phyloP scores from a whole-genome alignment of 2,797 vertebrate genomes.

The Ispidina picta region DNA sequence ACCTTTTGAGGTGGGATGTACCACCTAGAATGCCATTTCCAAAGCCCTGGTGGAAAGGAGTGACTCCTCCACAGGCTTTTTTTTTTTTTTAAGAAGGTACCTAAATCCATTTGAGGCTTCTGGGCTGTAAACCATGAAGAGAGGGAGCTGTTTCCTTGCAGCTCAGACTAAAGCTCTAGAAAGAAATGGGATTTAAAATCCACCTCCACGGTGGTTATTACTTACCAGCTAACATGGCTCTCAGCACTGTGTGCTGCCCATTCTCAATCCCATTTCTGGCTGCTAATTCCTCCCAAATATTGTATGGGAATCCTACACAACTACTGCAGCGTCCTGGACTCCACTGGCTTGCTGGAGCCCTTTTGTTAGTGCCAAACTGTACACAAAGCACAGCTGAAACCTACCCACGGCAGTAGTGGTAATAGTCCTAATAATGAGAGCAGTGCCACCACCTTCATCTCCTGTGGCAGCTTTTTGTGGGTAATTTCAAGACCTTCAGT shows the following conservation, averaged over 20 bases:
- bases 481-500: slow-evolving; percentile 23
- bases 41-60: background rate
- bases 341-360: background rate
- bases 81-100: background rate
- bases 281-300: background rate
- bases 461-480: background rate
- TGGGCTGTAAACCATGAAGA: background rate
- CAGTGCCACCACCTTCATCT: background rate
- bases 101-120: background rate
- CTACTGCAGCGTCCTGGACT: background rate
- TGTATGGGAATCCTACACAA: background rate
- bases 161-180: background rate
- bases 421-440: background rate
- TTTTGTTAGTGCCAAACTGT: slow-evolving; percentile 9
- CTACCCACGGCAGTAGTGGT: background rate
- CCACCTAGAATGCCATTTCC: background rate
- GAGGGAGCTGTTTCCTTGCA: background rate
- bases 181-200: background rate
- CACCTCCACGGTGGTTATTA: background rate
- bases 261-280: background rate
- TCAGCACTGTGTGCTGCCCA: background rate
- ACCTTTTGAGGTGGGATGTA: background rate
- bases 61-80: background rate
- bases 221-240: background rate
- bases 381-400: background rate